phyloP scores from a whole-genome alignment of 2,113 vertebrate genomes.

The Trichomycterus rosablanca region DNA sequence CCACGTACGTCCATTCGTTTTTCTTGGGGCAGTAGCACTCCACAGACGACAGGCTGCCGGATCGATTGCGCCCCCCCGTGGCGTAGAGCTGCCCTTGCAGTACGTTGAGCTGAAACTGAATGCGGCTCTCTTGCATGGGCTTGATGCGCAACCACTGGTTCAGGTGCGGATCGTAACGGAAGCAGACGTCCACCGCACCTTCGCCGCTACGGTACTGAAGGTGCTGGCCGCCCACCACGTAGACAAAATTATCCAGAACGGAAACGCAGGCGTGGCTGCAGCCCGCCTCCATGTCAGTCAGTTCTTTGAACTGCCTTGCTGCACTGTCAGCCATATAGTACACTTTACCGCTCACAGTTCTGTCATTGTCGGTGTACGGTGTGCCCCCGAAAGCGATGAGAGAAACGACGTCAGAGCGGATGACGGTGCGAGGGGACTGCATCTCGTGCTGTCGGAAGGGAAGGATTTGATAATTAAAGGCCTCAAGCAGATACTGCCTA shows the following conservation, averaged over 20 bases:
- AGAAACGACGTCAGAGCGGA: constrained; percentile 81
- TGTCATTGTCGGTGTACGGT: constrained; percentile 92
- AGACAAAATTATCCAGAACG: constrained; percentile 93
- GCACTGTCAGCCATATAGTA: constrained; percentile 75
- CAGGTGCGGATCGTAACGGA: constrained; percentile 89
- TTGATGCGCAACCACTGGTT: constrained; percentile 89
- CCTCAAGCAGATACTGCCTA: constrained; percentile 89
- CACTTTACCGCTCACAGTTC: constrained; percentile 81
- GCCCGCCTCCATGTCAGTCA: constrained; percentile 84
- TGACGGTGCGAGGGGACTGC: constrained; percentile 80
- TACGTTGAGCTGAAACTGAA: constrained; percentile 91
- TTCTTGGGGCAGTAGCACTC: constrained; percentile 87
- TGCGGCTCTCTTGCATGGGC: constrained; percentile 89
- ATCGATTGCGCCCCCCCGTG: constrained; percentile 89
- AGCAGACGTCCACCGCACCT: constrained; percentile 83
- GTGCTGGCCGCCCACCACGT: constrained; percentile 87
- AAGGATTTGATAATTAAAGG: constrained; percentile 96
- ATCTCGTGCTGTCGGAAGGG: constrained; percentile 95
- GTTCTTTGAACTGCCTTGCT: constrained; percentile 84
- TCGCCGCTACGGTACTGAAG: constrained; percentile 94
- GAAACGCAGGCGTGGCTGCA: constrained; percentile 93
- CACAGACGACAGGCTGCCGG: constrained; percentile 88
- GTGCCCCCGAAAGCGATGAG: constrained; percentile 90
- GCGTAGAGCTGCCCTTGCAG: constrained; percentile 80
- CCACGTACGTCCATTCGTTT: constrained; percentile 85